Evolutionary conservation across 2,113 vertebrate genomes (phyloP), one percentile per base, ranked within the genome.

Genomic region (Hiodon alosoides): DNA sequence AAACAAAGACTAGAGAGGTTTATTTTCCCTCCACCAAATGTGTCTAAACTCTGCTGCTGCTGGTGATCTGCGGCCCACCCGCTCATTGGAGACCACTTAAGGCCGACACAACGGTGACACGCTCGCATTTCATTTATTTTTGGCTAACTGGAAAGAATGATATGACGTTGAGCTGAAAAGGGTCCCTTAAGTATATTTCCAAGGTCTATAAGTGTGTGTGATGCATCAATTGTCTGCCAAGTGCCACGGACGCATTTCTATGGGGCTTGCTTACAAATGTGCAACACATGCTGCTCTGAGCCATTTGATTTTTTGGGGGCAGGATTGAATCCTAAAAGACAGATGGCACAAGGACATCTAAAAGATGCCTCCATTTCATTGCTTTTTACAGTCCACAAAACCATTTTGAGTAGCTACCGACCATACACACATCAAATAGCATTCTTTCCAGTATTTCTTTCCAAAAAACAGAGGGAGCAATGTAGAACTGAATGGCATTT

Each of bases 1-100:
- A 79, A 76, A 76, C 50, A 70, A 73, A 64, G 9, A 50, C 59
- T 4, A 6, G n/a, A 60, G 58, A 69, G 57, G 13, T 55, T 10
- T 50, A n/a, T 5, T 47, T 17, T 76, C 60, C 48, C 47, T 58
- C 50, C 62, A 31, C 31, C 31, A 31, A 31, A 53, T 68, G 17
- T 57, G 53, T 14, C 4, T 59, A 4, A 16, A 74, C 14, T 52
- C n/a, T 46, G 55, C 55, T 54, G 53, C 52, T 57, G 55, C 55
- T 57, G 55, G 14, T 54, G 13, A 9, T 10, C 16, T 54, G n/a
- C 11, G 31, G 31, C 31, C 7, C 31, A 10, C 31, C 31, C 2
- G 31, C 31, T 31, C 31, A 31, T 31, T 31, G 31, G 31, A 31
- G 31, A 31, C 31, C 31, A 31, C 31, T 31, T 31, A 31, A 31